Evolutionary conservation across 1,140 invertebrate genomes (phyloP).

Genomic region (Eurosta solidaginis): DNA sequence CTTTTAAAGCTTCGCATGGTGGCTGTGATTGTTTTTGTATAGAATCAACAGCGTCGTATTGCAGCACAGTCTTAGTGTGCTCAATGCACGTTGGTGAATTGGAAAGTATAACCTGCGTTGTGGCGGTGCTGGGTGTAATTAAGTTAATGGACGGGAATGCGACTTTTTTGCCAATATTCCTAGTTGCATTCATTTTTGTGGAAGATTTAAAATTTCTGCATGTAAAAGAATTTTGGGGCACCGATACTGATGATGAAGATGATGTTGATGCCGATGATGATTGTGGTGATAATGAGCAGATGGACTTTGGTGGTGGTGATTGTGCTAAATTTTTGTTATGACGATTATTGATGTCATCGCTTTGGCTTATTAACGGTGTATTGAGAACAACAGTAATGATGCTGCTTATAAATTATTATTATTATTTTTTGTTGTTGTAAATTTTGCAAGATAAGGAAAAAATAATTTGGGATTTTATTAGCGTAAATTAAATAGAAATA

Average conservation of each 20-base stretch:
- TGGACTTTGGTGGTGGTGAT: neutral
- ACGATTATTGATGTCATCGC: neutral
- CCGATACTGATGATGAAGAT: neutral
- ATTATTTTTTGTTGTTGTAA: neutral
- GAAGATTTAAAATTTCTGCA: neutral
- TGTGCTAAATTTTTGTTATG: neutral
- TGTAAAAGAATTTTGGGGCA: neutral
- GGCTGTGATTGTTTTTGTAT: neutral
- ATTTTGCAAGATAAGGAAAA: neutral
- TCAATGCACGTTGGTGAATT: constrained; percentile 38
- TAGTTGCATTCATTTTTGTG: neutral
- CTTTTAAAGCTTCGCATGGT: neutral
- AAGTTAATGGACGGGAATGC: constrained; percentile 54
- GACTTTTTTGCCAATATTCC: constrained; percentile 33
- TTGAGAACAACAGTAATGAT: constrained; percentile 38
- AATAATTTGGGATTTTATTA: neutral
- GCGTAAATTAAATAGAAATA: neutral
- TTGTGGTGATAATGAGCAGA: neutral
- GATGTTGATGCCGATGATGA: neutral
- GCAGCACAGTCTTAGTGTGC: neutral
- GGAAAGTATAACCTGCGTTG: constrained; percentile 51
- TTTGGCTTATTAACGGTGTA: constrained; percentile 12
- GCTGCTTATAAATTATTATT: constrained; percentile 33
- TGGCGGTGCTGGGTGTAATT: constrained; percentile 51
- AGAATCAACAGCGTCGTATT: neutral